Base-by-base conservation (phyloP, 2,888 invertebrate genomes). In the Orthosia incerta region DNA sequence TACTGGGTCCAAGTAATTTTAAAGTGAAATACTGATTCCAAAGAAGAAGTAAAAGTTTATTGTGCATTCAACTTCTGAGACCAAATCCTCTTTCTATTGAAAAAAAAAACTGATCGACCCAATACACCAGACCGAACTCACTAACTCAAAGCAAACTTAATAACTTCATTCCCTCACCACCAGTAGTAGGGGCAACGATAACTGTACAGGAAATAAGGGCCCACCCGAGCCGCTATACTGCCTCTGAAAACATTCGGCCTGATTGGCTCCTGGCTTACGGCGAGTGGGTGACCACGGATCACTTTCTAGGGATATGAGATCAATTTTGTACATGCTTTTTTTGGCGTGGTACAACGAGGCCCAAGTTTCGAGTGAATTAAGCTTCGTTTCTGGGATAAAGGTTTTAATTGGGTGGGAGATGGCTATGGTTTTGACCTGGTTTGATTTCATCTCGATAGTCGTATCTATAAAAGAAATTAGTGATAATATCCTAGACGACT, bases 201-300 rank as follows among this genome's bases (percentile, higher is more conserved):
- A 88, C 87, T 79, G 87, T 87, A 88, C 89, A 92, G 94, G 94
- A 95, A 94, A 94, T 95, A 95, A 94, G 93, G 93, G 91, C 89
- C 88, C 94, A 92, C 92, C 88, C 80, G 92, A 92, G 95, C 93
- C 92, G 79, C 91, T 92, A 93, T 93, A 94, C 91, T 89, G 92
- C 93, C 93, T 88, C 91, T 90, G 90, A 93, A 93, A 93, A 95
- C 95, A 95, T 95, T 95, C 91, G 86, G 88, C 89, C 89, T 95
- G 95, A 95, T 95, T 95, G 95, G 94, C 94, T 94, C 87, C 88
- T 86, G 89, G 91, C 91, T 90, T 86, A 88, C 83, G 84, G 86
- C 84, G 69, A 71, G 71, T 74, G 71, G 68, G 75, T 86, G 85
- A 85, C 79, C 86, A 77, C 80, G 71, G 74, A 86, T 85, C 79